phyloP scores from a whole-genome alignment of 2,797 vertebrate genomes.

The Megaceryle alcyon region DNA sequence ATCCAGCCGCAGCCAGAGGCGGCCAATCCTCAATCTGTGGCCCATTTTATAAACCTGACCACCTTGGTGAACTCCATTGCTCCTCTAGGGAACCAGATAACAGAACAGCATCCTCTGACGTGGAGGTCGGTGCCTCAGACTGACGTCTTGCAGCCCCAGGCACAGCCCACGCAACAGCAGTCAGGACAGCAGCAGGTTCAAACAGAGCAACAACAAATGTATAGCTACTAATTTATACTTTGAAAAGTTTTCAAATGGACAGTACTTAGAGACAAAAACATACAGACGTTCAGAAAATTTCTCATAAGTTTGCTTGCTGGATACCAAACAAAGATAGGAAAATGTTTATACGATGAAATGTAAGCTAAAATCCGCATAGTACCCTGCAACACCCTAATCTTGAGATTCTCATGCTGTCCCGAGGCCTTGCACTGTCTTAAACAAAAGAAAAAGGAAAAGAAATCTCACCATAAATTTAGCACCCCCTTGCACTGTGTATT shows the following conservation, averaged over 20 bases:
- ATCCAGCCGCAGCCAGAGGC: constrained; percentile 82
- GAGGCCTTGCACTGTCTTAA: neutral
- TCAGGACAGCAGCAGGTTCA: constrained; percentile 68
- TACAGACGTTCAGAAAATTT: neutral
- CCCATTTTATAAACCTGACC: constrained; percentile 96
- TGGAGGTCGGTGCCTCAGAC: constrained; percentile 89
- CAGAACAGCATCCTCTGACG: constrained; percentile 85
- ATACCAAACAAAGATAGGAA: constrained; percentile 65
- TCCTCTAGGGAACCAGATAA: constrained; percentile 83
- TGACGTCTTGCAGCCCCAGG: constrained; percentile 75
- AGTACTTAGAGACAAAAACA: neutral
- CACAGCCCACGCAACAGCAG: constrained; percentile 73
- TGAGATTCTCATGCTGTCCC: neutral
- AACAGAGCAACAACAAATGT: constrained; percentile 87
- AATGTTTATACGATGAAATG: neutral
- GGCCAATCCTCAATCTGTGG: constrained; percentile 85
- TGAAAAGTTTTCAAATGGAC: neutral
- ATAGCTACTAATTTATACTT: constrained; percentile 85
- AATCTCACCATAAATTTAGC: neutral
- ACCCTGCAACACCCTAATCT: neutral
- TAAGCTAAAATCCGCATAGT: neutral
- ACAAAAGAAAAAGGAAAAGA: neutral
- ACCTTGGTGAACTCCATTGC: constrained; percentile 95
- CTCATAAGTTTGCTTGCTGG: constrained; percentile 58
- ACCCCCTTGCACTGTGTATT: neutral